Evolutionary conservation across 2,888 invertebrate species (phyloP), one percentile per base, ranked within the genome.

Genomic region (Platycnemis pennipes): DNA sequence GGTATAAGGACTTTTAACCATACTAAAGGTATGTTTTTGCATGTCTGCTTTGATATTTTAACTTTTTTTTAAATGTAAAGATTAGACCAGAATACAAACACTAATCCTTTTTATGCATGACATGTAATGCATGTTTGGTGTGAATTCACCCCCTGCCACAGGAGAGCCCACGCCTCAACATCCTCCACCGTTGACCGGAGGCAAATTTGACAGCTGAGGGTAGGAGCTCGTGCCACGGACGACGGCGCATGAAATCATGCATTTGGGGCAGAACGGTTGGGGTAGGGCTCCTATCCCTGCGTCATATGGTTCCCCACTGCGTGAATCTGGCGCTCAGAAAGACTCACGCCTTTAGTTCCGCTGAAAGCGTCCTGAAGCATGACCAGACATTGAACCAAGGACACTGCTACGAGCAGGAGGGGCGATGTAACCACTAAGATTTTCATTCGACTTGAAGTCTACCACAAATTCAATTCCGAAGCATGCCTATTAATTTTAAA

Each of bases 221-320:
- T 26, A 37, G 77, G 26, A 77, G 77, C 37, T 77, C 77, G 77
- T 37, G 16, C 77, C 37, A 77, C 77, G 77, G 31, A 31, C 77
- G 37, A 77, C 77, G 77, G 77, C 77, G 77, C 77, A 37, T 77
- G 77, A 77, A 77, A 77, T 77, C 77, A 77, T 37, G 77, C 77
- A 37, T 37, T 77, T 8, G 22, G 77, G 37, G 77, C 13, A 37
- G 77, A 37, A 13, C 77, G 63, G 2, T 26, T 1, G 53, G 1
- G n/a, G n/a, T n/a, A n/a, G 31, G 13, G 77, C 37, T 13, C 77
- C 31, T 63, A 5, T 26, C n/a, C n/a, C 1, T 37, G 31, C 1
- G 16, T 11, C 77, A 77, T 77, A 77, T 77, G 77, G 77, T 16
- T 13, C 37, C 77, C 37, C 31, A 37, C n/a, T n/a, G n/a, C 13